Conservation (phyloP, 64 coral and sea anemone species). For the Porites australiensis region DNA sequence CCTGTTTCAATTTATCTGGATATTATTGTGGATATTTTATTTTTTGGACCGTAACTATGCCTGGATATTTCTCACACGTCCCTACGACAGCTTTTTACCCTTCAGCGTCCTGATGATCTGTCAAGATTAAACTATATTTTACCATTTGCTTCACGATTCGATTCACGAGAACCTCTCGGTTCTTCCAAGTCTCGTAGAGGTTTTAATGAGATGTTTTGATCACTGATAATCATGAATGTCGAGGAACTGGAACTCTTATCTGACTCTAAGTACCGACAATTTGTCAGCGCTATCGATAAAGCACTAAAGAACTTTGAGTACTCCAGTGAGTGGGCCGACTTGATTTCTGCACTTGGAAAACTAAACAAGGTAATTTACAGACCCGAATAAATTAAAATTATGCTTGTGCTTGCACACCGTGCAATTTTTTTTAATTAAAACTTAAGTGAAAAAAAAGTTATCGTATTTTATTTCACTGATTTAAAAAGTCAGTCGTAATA, state of each 20-base stretch:
- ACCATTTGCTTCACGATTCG: not conserved
- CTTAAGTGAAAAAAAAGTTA: too few relatives aligned
- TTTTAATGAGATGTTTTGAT: not conserved
- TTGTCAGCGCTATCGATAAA: slow-evolving; percentile 91
- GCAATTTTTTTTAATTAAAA: too few relatives aligned
- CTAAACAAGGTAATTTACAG: slow-evolving; percentile 85
- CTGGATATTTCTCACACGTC: not conserved
- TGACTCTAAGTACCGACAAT: slow-evolving; percentile 93
- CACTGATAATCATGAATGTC: slow-evolving; percentile 67
- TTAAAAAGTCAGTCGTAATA: too few relatives aligned
- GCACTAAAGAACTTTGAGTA: slow-evolving; percentile 95
- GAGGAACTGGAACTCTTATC: slow-evolving; percentile 91
- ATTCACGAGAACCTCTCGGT: not conserved
- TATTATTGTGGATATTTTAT: slow-evolving; percentile 18
- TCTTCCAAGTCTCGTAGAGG: too few relatives aligned
- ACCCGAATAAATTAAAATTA: too few relatives aligned
- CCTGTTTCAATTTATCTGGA: not conserved
- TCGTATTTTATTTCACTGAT: too few relatives aligned
- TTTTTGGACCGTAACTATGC: not conserved
- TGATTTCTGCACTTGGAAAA: slow-evolving; percentile 94
- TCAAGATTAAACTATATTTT: too few relatives aligned
- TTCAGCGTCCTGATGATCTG: not conserved
- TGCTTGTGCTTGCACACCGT: too few relatives aligned
- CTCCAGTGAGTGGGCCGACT: slow-evolving; percentile 92
- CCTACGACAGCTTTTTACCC: not conserved